Base-by-base conservation (phyloP, 2,797 vertebrate species). In the Muraenolepis orangiensis region DNA sequence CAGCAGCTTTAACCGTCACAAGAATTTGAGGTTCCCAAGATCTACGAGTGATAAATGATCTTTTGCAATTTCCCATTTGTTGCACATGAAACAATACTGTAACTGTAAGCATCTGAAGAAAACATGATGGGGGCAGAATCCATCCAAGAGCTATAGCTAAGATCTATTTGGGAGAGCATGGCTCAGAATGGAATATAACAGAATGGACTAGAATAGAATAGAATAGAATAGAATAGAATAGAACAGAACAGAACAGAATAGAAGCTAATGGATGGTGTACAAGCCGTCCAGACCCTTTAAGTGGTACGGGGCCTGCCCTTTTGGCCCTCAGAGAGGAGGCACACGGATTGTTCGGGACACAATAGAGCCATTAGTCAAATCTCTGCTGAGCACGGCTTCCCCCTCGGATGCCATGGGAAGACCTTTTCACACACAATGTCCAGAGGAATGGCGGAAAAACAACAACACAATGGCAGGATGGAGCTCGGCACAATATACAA, bases 401-500 rank as follows among this genome's bases (percentile, higher is more conserved):
- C 88, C 89, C 87, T 82, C 79, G 66, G 66, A 84, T 84, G 74
- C 3, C 31, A 71, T 4, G 72, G 67, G 73, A 74, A 72, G 77
- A 75, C 66, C 30, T 18, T 29, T 78, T 72, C 66, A 77, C 7
- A 75, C 82, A 79, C 76, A 78, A 81, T 78, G 57, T 79, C 81
- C 57, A 66, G 72, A 87, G 80, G 82, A 90, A 87, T 1, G 29
- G 29, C 13, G 66, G 28, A 31, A 31, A 1, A 20, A 31, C 13
- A 31, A 20, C 13, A 72, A 10, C 64, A 90, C 90, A 92, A 92
- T 85, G 73, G 72, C 86, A 89, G 90, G 89, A 91, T 91, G 82
- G 61, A 72, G 70, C 73, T 72, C 20, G 57, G 20, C 51, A 1
- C 34, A 8, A n/a, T 64, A 26, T 67, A 32, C 66, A 75, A 29